A percentile compares a stretch with the other conserved stretches of the same genome.
These are phyloP conservation scores for Neostethus bicornis DNA, from an alignment of 2,797 vertebrate species.

Conservation along the genomic window DNA sequence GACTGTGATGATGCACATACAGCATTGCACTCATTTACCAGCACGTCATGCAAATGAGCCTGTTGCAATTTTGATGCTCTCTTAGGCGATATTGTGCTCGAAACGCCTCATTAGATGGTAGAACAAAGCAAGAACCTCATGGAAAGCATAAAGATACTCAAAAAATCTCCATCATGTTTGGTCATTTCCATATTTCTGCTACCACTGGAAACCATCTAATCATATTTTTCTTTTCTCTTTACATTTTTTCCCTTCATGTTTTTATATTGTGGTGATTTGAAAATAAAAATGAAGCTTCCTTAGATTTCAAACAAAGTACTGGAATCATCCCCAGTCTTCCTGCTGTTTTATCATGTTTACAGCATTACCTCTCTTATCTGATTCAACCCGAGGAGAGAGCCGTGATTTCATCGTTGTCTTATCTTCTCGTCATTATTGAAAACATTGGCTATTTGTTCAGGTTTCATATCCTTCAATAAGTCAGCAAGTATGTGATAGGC, in stretches of 20 bases:
- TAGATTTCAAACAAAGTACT: background rate
- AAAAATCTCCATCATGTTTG: constrained; percentile 15
- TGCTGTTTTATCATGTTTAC: constrained; percentile 17
- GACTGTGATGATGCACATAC: constrained; percentile 6
- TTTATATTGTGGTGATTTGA: background rate
- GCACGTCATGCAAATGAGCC: constrained; percentile 30
- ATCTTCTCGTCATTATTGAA: constrained; percentile 26
- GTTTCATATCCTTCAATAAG: constrained; percentile 1
- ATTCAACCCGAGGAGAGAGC: constrained; percentile 21
- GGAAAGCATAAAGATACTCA: constrained; percentile 14
- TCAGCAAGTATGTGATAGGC: constrained; percentile 10
- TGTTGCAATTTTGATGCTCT: constrained; percentile 30
- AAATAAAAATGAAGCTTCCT: constrained; percentile 2
- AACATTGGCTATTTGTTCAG: constrained; percentile 20
- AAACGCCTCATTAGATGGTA: constrained; percentile 44
- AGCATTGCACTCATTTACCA: constrained; percentile 24
- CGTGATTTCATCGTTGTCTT: constrained; percentile 25
- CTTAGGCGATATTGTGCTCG: constrained; percentile 14
- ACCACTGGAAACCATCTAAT: too few relatives aligned
- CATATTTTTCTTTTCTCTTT: background rate
- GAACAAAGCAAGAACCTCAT: constrained; percentile 18
- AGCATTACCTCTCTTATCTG: background rate
- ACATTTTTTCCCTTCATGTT: background rate
- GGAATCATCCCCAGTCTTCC: constrained; percentile 8
- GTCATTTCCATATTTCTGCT: background rate